Percentiles rank a stretch among this genome's conserved stretches.
Conservation (phyloP, 2,797 vertebrate genomes). For the Scyliorhinus canicula region DNA sequence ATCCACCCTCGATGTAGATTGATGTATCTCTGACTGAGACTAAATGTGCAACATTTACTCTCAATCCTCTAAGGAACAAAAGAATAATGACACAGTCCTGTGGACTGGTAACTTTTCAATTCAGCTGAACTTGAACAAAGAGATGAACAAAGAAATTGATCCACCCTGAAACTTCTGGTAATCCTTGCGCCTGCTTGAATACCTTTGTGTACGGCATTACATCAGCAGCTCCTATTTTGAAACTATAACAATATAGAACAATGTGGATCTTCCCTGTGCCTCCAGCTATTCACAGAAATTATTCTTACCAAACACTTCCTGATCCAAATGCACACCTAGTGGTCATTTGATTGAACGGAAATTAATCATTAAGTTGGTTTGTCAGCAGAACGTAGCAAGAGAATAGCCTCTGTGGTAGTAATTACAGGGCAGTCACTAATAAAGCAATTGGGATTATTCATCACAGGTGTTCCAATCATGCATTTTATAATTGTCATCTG, state of each 20-base stretch:
- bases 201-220: slow-evolving; percentile 23
- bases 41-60: not conserved
- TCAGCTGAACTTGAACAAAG: not conserved
- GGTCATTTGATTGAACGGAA: not conserved
- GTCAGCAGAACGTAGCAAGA: not conserved
- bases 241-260: not conserved
- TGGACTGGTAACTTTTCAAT: not conserved
- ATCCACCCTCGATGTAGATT: not conserved
- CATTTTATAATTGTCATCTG: not conserved
- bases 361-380: not conserved
- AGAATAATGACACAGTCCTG: not conserved
- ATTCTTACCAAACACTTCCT: slow-evolving; percentile 10
- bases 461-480: not conserved
- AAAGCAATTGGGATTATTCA: no score
- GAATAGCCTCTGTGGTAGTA: not conserved
- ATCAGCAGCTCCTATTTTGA: not conserved
- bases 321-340: not conserved
- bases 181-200: not conserved
- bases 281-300: not conserved
- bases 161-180: slow-evolving; percentile 29
- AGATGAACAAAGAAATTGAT: slow-evolving; percentile 23
- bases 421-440: not conserved
- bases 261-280: not conserved
- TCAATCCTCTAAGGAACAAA: not conserved
- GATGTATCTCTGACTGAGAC: not conserved